Evolutionary conservation across 2,888 invertebrate species (phyloP).

Genomic region (Hedychridium roseum): DNA sequence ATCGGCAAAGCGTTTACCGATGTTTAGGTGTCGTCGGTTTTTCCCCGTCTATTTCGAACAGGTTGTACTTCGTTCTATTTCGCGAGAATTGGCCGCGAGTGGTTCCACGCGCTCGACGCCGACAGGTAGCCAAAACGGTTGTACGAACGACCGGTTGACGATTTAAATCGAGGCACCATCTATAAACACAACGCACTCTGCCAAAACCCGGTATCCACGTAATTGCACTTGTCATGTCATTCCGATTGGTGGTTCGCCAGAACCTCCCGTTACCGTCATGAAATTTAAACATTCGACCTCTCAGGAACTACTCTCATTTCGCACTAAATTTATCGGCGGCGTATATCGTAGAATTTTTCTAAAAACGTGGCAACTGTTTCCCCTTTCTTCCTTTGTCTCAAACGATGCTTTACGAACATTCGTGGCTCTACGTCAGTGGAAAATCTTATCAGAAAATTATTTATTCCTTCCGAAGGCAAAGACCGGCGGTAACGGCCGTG

Average conservation of each 20-base stretch:
- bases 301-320: no score
- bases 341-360: no score
- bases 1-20: no score
- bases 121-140: constrained; percentile 38
- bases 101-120: constrained; percentile 27
- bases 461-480: neutral
- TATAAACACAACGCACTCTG: constrained; percentile 20
- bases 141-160: constrained; percentile 34
- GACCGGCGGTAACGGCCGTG: neutral
- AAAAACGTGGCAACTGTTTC: no score
- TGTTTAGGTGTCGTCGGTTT: constrained; percentile 38
- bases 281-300: neutral
- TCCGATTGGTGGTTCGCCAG: constrained; percentile 31
- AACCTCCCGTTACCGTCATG: neutral
- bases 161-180: constrained; percentile 34
- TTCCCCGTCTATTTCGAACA: constrained; percentile 41
- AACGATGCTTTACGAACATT: no score
- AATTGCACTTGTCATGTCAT: constrained; percentile 30
- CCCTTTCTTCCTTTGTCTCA: no score
- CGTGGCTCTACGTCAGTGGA: no score
- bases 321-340: no score
- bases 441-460: no score
- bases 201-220: constrained; percentile 29
- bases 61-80: constrained; percentile 43
- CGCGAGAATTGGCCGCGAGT: constrained; percentile 42